Evolutionary conservation across 2,888 invertebrate species (phyloP).

Genomic region (Phlogophora meticulosa): DNA sequence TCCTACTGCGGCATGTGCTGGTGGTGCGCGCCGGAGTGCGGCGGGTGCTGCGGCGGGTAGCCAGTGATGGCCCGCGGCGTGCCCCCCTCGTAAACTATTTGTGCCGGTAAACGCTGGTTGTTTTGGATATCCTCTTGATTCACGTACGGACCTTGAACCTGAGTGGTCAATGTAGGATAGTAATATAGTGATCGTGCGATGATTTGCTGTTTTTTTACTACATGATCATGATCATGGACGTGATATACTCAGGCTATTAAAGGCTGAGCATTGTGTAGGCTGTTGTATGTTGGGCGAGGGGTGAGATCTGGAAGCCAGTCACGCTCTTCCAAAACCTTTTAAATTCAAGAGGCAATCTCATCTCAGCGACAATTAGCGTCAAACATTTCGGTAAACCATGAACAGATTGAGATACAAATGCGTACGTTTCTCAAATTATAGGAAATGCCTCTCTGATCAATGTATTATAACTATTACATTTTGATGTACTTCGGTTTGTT

Average conservation of each 20-base stretch:
- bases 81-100: constrained; percentile 73
- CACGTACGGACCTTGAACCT: constrained; percentile 77
- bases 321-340: too few species aligned
- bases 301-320: neutral
- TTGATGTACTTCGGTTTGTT: too few species aligned
- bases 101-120: constrained; percentile 70
- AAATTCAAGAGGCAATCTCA: too few species aligned
- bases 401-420: too few species aligned
- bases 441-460: too few species aligned
- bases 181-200: neutral
- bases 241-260: neutral
- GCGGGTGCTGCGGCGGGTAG: constrained; percentile 61
- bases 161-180: constrained; percentile 9
- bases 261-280: neutral
- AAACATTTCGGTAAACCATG: too few species aligned
- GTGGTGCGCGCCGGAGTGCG: constrained; percentile 57
- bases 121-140: constrained; percentile 73
- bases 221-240: constrained; percentile 8
- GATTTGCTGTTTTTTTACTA: constrained; percentile 11
- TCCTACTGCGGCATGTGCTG: constrained; percentile 74
- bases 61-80: constrained; percentile 57
- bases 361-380: too few species aligned
- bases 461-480: too few species aligned
- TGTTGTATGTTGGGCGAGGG: neutral
- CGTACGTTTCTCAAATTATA: too few species aligned